Percentiles rank a stretch among this genome's conserved stretches.
These are phyloP conservation scores for Metallyticus violacea DNA, from an alignment of 2,888 invertebrate genomes.

Conservation along the genomic window DNA sequence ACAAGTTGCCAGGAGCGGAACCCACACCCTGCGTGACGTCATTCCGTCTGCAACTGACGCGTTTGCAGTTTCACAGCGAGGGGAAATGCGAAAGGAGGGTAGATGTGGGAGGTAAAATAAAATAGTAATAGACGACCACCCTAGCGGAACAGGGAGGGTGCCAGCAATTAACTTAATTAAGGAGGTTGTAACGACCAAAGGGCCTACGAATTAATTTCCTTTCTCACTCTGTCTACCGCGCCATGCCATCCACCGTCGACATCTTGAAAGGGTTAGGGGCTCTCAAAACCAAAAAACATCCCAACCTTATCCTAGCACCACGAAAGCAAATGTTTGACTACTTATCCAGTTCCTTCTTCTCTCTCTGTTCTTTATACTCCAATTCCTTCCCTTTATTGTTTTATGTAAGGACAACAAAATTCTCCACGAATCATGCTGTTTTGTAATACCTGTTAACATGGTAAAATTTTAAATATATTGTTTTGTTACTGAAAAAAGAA, in stretches of 20 bases:
- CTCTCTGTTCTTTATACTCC: neutral
- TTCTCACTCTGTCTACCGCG: neutral
- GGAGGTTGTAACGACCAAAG: neutral
- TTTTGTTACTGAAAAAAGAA: no score
- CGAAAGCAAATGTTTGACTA: neutral
- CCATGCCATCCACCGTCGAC: neutral
- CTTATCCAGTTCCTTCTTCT: neutral
- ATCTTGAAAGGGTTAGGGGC: neutral
- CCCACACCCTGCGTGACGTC: neutral
- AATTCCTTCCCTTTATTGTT: neutral
- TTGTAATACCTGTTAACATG: no score
- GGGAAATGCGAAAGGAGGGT: no score
- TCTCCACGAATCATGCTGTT: neutral
- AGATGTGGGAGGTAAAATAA: neutral
- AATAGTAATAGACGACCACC: neutral
- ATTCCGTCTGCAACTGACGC: neutral
- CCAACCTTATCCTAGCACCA: neutral
- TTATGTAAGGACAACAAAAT: neutral
- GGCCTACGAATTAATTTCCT: neutral
- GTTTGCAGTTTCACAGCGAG: neutral
- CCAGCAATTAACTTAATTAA: neutral
- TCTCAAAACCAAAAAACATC: neutral
- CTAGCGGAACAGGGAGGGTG: neutral
- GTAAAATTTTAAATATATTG: no score
- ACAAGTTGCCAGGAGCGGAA: neutral